phyloP scores from a whole-genome alignment of 2,888 invertebrate species.

The Sarcophaga carnaria region DNA sequence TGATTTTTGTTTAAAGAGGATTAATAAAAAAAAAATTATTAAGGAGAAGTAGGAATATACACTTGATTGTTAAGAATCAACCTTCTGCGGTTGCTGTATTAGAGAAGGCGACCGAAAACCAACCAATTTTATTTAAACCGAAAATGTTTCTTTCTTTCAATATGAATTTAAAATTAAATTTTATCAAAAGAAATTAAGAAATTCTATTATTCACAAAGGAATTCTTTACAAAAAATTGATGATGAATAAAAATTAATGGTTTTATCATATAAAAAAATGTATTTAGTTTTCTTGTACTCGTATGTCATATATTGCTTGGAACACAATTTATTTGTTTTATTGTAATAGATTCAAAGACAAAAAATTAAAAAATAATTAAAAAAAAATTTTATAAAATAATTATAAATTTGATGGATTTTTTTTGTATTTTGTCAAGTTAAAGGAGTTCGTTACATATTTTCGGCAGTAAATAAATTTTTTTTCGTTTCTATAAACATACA shows the following conservation, averaged over 20 bases:
- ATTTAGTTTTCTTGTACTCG: background rate
- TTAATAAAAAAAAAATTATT: constrained; percentile 4
- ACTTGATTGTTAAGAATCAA: constrained; percentile 81
- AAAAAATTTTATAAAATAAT: background rate
- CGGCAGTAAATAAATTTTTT: constrained; percentile 28
- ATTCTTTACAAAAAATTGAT: no score
- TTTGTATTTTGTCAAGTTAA: no score
- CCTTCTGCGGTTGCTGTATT: constrained; percentile 93
- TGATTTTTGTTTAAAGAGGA: constrained; percentile 54
- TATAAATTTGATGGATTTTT: background rate
- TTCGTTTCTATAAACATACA: no score
- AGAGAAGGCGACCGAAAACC: constrained; percentile 89
- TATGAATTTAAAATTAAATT: background rate
- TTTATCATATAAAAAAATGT: background rate
- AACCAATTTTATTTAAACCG: constrained; percentile 77
- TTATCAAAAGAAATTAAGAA: constrained; percentile 26
- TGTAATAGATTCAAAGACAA: no score
- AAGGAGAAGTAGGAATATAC: constrained; percentile 18
- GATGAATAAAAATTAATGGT: no score
- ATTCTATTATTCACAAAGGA: constrained; percentile 6
- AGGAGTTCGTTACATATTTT: constrained; percentile 42
- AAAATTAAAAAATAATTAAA: background rate
- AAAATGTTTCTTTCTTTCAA: constrained; percentile 55
- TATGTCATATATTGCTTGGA: no score
- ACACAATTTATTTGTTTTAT: no score